Evolutionary conservation across 2,888 invertebrate genomes (phyloP).

Genomic region (Eupeodes latifasciatus): DNA sequence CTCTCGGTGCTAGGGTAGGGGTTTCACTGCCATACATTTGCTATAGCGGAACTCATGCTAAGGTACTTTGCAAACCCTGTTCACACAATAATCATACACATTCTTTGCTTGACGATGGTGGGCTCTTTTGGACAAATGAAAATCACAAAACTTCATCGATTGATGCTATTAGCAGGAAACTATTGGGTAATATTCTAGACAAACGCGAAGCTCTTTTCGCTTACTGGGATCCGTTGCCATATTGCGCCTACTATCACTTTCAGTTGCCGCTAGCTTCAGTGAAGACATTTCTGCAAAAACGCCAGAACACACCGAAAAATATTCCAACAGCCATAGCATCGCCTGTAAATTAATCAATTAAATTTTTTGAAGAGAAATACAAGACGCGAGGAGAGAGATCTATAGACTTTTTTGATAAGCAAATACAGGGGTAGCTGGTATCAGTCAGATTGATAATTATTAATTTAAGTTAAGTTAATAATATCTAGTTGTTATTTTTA

Average conservation of each 20-base stretch:
- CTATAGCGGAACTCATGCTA: constrained; percentile 88
- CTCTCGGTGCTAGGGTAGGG: constrained; percentile 90
- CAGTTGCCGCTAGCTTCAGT: constrained; percentile 89
- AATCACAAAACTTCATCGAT: constrained; percentile 84
- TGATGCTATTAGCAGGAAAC: constrained; percentile 85
- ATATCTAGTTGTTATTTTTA: constrained; percentile 20
- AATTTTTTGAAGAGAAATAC: background rate
- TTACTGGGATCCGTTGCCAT: constrained; percentile 94
- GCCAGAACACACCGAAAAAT: constrained; percentile 77
- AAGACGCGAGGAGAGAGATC: constrained; percentile 64
- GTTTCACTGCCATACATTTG: constrained; percentile 93
- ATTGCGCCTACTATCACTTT: constrained; percentile 93
- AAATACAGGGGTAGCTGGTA: constrained; percentile 25
- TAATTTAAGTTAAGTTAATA: constrained; percentile 52
- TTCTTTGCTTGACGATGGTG: constrained; percentile 85
- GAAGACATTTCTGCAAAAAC: constrained; percentile 85
- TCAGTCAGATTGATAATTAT: constrained; percentile 34
- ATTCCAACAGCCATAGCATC: constrained; percentile 56
- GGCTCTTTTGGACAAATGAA: constrained; percentile 86
- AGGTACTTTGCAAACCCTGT: constrained; percentile 88
- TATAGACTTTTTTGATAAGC: constrained; percentile 69
- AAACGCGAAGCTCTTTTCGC: constrained; percentile 92
- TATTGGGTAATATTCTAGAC: constrained; percentile 89
- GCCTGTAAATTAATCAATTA: constrained; percentile 47
- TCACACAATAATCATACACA: constrained; percentile 85